Percentiles rank a stretch among this genome's conserved stretches.
These are phyloP conservation scores for Mesitornis unicolor DNA, from an alignment of 2,113 vertebrate species.

Conservation along the genomic window DNA sequence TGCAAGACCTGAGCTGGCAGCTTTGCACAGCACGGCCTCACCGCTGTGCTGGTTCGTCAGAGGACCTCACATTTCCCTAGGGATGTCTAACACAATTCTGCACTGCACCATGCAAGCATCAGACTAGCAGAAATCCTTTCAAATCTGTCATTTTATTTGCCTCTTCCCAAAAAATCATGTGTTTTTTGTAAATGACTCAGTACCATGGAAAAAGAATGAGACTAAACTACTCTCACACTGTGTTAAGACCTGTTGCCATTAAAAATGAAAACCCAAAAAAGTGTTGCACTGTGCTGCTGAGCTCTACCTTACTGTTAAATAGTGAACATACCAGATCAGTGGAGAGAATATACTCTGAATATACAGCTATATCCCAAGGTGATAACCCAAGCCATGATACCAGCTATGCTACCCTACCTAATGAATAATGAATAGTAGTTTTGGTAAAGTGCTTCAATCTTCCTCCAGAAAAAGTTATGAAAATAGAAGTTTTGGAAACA, in stretches of 20 bases:
- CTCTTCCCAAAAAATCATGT: not conserved
- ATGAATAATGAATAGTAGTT: conserved; percentile 36
- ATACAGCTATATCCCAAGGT: not conserved
- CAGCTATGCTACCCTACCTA: not conserved
- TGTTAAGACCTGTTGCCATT: conserved; percentile 5
- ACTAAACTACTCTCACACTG: not conserved
- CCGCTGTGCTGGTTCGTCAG: not conserved
- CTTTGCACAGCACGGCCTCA: not conserved
- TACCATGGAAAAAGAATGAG: not conserved
- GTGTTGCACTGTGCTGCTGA: not conserved
- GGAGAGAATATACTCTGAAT: not conserved
- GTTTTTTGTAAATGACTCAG: not conserved
- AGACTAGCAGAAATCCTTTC: not conserved
- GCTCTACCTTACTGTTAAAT: not conserved
- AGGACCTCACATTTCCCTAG: not conserved
- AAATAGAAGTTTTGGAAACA: conserved; percentile 60
- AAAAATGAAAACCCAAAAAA: not conserved
- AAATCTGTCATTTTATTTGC: not conserved
- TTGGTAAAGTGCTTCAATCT: conserved; percentile 66
- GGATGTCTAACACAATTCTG: not conserved
- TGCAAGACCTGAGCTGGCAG: not conserved
- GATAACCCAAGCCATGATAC: not conserved
- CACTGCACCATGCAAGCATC: not conserved
- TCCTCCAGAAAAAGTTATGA: conserved; percentile 28
- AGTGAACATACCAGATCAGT: not conserved